phyloP scores from a whole-genome alignment of 2,113 vertebrate species.

The Paramormyrops kingsleyae region DNA sequence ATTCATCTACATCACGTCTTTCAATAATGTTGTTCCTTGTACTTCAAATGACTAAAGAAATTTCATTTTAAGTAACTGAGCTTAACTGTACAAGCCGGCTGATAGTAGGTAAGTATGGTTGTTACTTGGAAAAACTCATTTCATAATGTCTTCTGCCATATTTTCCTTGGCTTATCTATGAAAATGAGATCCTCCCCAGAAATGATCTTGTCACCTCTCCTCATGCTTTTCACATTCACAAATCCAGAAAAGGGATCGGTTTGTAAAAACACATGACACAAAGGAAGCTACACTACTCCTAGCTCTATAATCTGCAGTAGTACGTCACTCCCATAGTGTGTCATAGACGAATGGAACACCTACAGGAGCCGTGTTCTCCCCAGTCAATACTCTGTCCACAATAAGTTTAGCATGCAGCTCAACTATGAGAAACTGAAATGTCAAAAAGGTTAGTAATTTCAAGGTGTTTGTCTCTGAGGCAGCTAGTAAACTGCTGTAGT shows the following conservation, averaged over 20 bases:
- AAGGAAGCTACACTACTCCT: not conserved
- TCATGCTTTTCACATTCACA: not conserved
- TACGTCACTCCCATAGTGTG: not conserved
- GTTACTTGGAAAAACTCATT: not conserved
- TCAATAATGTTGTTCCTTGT: not conserved
- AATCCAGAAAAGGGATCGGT: not conserved
- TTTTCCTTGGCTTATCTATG: not conserved
- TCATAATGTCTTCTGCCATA: not conserved
- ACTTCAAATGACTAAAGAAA: not conserved
- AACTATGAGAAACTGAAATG: no score
- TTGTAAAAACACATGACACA: not conserved
- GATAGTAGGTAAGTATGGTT: not conserved
- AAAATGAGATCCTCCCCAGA: not conserved
- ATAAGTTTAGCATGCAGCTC: no score
- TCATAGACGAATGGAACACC: not conserved
- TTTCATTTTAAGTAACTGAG: not conserved
- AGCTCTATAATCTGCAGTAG: not conserved
- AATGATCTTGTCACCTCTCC: not conserved
- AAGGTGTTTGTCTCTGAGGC: no score
- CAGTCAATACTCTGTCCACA: no score
- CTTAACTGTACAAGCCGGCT: not conserved
- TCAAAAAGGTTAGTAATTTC: no score
- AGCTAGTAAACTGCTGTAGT: no score
- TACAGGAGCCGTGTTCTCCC: not conserved
- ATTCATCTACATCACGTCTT: not conserved